Base-by-base conservation (phyloP, 2,888 invertebrate species). In the Furcula furcula region DNA sequence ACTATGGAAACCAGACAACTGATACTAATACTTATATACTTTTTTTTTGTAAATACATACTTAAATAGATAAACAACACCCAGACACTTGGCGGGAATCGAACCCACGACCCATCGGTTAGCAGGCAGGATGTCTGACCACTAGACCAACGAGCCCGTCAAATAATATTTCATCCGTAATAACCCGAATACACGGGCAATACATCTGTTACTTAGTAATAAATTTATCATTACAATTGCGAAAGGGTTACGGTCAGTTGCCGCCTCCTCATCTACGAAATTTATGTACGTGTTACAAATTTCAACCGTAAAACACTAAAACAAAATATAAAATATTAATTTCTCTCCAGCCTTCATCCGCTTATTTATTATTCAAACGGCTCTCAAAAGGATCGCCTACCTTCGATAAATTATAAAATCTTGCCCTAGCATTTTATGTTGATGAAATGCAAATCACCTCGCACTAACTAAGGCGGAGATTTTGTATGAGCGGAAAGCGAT, bases 321-420 rank as follows among this genome's bases (percentile, higher is more conserved):
- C 60, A 58, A 63, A 59, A 57, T 56, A 65, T 69, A 54, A 65
- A 69, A 68, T 68, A 72, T 73, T 65, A 72, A 75, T 65, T 54
- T 48, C 53, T 36, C 53, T 62, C 40, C 49, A 57, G 58, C 57
- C 55, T 51, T 59, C 59, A 54, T 50, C 55, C 58, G 55, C 33
- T 40, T 54, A 51, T 71, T 68, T 69, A 75, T 74, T 71, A 76
- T 76, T 77, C 60, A 75, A 64, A 58, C 57, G 52, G 68, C 59
- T 65, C 64, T 66, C 59, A 61, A 64, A 68, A 64, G 71, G 70
- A 70, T 73, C 67, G 66, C 38, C 59, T 64, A 60, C 66, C 67
- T 68, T 51, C 68, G 66, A 73, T 74, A 71, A 72, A 76, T 76
- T 75, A 70, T 75, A 71, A 72, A 75, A 75, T 74, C 65, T 55